Base-by-base conservation (phyloP, 1,140 invertebrate species). In the Proales similis region DNA sequence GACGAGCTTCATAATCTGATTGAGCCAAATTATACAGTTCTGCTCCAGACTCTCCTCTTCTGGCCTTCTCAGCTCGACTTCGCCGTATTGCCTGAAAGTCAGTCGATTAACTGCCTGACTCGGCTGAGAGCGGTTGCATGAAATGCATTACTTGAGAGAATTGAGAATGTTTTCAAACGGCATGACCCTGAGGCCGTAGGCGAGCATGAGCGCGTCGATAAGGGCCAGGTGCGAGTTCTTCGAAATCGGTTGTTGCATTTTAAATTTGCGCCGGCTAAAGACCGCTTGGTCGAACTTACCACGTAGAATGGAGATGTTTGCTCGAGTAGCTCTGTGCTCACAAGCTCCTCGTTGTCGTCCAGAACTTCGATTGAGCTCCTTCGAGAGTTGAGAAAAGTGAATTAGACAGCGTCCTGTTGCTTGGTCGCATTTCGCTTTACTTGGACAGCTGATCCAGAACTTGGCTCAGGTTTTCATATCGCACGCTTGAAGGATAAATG, bases 301-400 rank as follows among this genome's bases (percentile, higher is more conserved):
- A 57, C 51, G 45, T 57, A 57, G 12, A 57, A 57, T 12, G 51
- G 51, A 7, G 51, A 57, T 4, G 27, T 27, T 42, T 57, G 51
- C 11, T 14, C 12, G n/a, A 57, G 30, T 11, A 57, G 22, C 30
- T 57, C 24, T 42, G 36, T 42, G 30, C 36, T 42, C 5, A 57
- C 38, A 42, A 42, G 22, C 27, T 57, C 51, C 27, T 57, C 51
- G 22, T 57, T 57, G 39, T 57, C 51, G 45, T 57, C 51, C 4
- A n/a, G 39, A 2, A 57, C 51, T n/a, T 29, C 11, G 30, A 57
- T 57, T 3, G 51, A 57, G 11, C 30, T 39, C 3, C 33, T 57
- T 4, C 24, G 26, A 36, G 14, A 36, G 14, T n/a, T n/a, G n/a
- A n/a, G n/a, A n/a, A n/a, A n/a, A n/a, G n/a, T 36, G 33, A 36